Conservation (phyloP, 2,113 vertebrate genomes). For the Heliornis fulica region DNA sequence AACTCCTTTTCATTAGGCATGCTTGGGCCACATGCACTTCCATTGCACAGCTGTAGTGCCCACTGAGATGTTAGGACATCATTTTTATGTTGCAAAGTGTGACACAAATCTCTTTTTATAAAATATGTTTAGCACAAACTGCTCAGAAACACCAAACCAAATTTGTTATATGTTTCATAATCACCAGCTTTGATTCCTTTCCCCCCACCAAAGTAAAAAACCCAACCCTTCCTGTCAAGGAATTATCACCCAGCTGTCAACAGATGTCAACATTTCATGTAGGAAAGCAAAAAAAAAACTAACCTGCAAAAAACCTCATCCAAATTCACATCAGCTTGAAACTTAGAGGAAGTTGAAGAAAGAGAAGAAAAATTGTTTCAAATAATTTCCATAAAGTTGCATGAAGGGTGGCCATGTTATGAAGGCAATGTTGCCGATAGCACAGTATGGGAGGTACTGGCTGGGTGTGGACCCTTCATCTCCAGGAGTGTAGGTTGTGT, state of each 20-base stretch:
- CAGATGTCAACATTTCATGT: background rate
- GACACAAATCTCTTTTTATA: background rate
- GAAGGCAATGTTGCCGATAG: background rate
- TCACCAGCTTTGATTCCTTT: background rate
- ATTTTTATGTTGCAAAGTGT: background rate
- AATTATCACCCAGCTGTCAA: constrained; percentile 39
- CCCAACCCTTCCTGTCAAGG: constrained; percentile 11
- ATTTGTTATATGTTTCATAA: background rate
- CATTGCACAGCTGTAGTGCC: background rate
- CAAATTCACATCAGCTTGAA: background rate
- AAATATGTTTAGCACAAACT: background rate
- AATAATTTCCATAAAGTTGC: background rate
- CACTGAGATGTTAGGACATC: background rate
- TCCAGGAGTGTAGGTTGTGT: rapidly evolving
- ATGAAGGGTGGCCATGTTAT: background rate
- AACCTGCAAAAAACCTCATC: background rate
- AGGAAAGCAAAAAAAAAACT: background rate
- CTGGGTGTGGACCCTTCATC: background rate
- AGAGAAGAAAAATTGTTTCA: background rate
- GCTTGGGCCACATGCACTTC: background rate
- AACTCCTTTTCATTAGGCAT: background rate
- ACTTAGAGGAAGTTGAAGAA: background rate
- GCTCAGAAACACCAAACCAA: background rate
- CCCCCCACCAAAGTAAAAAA: too few species aligned
- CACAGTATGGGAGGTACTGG: rapidly evolving